phyloP scores from a whole-genome alignment of 2,888 invertebrate genomes.

The Colostygia pectinataria region DNA sequence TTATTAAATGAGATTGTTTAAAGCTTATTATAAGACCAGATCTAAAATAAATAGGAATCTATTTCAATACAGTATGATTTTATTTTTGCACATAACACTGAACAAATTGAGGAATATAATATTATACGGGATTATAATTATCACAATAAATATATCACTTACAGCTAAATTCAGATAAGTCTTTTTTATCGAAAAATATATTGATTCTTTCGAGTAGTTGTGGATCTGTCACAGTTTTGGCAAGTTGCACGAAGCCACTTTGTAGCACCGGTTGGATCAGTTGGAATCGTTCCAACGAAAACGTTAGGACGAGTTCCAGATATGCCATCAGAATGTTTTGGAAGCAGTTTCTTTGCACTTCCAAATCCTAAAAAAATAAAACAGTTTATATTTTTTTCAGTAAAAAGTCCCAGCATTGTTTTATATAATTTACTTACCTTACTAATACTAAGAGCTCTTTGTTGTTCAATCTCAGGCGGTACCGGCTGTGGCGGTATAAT shows the following conservation, averaged over 20 bases:
- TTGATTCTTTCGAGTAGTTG: conserved; percentile 78
- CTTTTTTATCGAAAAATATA: conserved; percentile 80
- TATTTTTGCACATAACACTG: conserved; percentile 72
- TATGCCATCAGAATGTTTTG: conserved; percentile 93
- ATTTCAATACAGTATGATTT: conserved; percentile 56
- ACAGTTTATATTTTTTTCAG: not conserved
- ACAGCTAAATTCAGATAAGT: conserved; percentile 70
- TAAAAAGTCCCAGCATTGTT: conserved; percentile 20
- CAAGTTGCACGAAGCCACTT: conserved; percentile 68
- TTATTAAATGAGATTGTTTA: conserved; percentile 48
- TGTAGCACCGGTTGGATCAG: conserved; percentile 73
- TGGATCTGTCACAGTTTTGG: conserved; percentile 74
- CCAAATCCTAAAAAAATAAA: conserved; percentile 86
- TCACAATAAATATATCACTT: conserved; percentile 71
- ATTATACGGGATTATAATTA: conserved; percentile 50
- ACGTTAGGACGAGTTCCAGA: conserved; percentile 88
- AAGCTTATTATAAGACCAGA: conserved; percentile 45
- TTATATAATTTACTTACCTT: conserved; percentile 82
- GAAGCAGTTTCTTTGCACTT: conserved; percentile 92
- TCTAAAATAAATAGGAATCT: conserved; percentile 45
- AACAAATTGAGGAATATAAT: conserved; percentile 68
- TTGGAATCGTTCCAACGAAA: conserved; percentile 84
- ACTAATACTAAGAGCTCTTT: conserved; percentile 90
- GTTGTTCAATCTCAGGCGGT: conserved; percentile 92
- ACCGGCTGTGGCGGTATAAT: conserved; percentile 86